Base-by-base conservation (phyloP, 2,113 vertebrate genomes). In the Lagopus leucura region DNA sequence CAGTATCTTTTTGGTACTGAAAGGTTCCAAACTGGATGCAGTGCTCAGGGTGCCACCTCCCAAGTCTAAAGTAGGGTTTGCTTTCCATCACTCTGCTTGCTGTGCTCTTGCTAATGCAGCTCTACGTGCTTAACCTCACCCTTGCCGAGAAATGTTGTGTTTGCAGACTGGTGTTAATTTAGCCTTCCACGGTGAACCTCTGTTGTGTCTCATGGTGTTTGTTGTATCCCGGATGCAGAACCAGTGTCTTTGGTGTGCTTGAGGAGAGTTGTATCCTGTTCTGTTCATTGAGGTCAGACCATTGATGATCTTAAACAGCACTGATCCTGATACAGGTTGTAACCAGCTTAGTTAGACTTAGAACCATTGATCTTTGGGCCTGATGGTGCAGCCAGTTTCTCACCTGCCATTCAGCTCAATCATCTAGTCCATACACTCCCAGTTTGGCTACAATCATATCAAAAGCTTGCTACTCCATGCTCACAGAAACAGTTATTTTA, bases 111-210 rank as follows among this genome's bases (percentile, higher is more conserved):
- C 48, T 76, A 12, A 14, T 12, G 63, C 74, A 64, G 7, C 20
- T 42, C 22, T 13, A 6, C 0, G 1, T 13, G 5, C 52, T 48
- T n/a, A 81, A 30, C 48, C 64, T 67, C 54, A 28, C 15, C 32
- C 13, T 28, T 0, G 0, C 48, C 43, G 32, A 42, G 25, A 34
- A 60, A 19, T 0, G 0, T 20, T 73, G 58, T 54, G 27, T 2
- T 9, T 34, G 65, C 77, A 57, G 28, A 7, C 20, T 36, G 11
- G 8, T 1, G 3, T 6, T 10, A 16, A 32, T 38, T 52, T 58
- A 64, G 28, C 48, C 57, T 89, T 47, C n/a, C 19, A 22, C 36
- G 16, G 18, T 14, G 21, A 38, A 48, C 11, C 22, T 69, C 48
- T 21, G 40, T 13, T 42, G 13, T 85, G 42, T 64, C 74, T 52